Evolutionary conservation across 2,888 invertebrate species (phyloP).

Genomic region (Tipula lateralis): DNA sequence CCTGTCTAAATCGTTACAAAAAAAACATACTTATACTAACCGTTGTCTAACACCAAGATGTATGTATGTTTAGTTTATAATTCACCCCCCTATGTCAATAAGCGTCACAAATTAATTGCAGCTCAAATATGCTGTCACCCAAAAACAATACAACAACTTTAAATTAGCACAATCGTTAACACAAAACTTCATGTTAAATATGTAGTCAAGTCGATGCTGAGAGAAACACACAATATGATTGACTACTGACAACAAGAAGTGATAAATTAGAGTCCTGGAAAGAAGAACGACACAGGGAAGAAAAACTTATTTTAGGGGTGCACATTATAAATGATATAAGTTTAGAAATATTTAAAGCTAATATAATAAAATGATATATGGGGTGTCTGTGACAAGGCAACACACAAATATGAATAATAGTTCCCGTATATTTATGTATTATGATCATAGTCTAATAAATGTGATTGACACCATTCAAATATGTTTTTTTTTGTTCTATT

Average conservation of each 20-base stretch:
- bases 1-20: too few species aligned
- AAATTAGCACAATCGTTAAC: constrained; percentile 12
- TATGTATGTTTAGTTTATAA: too few species aligned
- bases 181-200: neutral
- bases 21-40: too few species aligned
- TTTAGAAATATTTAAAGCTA: constrained; percentile 19
- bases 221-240: neutral
- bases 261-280: neutral
- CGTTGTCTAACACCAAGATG: too few species aligned
- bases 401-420: constrained; percentile 12
- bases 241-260: neutral
- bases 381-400: neutral
- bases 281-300: neutral
- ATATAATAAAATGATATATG: neutral
- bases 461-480: neutral
- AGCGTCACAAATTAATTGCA: neutral
- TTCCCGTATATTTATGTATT: neutral
- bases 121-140: neutral
- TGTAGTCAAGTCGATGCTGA: neutral
- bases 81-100: neutral
- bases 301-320: neutral
- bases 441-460: neutral
- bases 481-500: neutral
- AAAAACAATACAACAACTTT: neutral
- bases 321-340: constrained; percentile 14